Evolutionary conservation across 2,888 invertebrate genomes (phyloP).

Genomic region (Nymphalis urticae): DNA sequence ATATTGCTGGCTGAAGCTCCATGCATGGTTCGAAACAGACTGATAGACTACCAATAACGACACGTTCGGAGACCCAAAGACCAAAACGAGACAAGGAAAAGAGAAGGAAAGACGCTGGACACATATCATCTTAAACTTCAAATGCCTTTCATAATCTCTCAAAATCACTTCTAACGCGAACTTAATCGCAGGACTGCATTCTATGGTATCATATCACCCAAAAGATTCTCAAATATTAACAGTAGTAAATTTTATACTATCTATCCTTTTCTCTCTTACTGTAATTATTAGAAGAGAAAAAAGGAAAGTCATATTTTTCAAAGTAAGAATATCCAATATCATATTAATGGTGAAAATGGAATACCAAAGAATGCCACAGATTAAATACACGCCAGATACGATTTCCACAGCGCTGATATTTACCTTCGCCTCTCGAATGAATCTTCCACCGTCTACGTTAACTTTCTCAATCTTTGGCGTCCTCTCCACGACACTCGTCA

Average conservation of each 20-base stretch:
- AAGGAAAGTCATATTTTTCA: not conserved
- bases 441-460: constrained; percentile 96
- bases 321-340: too few species aligned
- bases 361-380: constrained; percentile 51
- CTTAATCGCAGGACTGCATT: constrained; percentile 11
- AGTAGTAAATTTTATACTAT: not conserved
- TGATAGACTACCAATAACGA: constrained; percentile 36
- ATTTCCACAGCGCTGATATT: constrained; percentile 57
- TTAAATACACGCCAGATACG: constrained; percentile 15
- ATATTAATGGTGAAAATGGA: constrained; percentile 4
- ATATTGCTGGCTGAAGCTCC: constrained; percentile 37
- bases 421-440: constrained; percentile 99
- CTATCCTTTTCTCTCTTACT: not conserved
- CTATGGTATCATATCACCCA: not conserved
- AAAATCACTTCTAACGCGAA: constrained; percentile 33
- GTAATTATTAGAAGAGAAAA: not conserved
- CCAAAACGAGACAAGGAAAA: constrained; percentile 47
- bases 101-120: constrained; percentile 65
- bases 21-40: constrained; percentile 38
- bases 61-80: constrained; percentile 47
- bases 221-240: not conserved
- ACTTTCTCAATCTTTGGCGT: constrained; percentile 97
- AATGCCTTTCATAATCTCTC: constrained; percentile 62
- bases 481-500: constrained; percentile 95
- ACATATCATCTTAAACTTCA: constrained; percentile 40